Base-by-base conservation (phyloP, 2,888 invertebrate genomes). In the Sabatieria punctata region DNA sequence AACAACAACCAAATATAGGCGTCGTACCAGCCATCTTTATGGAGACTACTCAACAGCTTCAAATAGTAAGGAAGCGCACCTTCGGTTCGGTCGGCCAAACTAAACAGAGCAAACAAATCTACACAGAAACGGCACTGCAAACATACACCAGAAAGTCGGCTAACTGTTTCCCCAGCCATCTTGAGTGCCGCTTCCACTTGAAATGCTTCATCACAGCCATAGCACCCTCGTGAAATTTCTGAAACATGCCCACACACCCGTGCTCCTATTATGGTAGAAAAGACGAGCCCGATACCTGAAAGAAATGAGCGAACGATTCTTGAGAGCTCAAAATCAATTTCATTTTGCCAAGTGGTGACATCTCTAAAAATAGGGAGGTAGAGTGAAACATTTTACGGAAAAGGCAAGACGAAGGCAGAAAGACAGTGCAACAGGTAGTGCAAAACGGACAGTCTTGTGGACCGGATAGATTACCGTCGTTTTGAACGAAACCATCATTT, bases 31-130 rank as follows among this genome's bases (percentile, higher is more conserved):
- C 43, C 35, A 4, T 43, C 43, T 15, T 18, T 19, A 4, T 8
- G 8, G 35, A 43, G 23, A 3, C 22, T 15, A 15, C 4, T 22
- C 23, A 35, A 3, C 35, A 21, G 15, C n/a, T 33, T 35, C 24
- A 23, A 6, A 24, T 43, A 43, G 43, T 35, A 43, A 22, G 43
- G 43, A 22, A 43, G 35, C 22, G 43, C 43, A 36, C 36, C 43
- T 18, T 33, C 43, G 15, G 6, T 18, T 3, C 33, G 23, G 24
- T 43, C 36, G 35, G n/a, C 13, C 3, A 2, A 30, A 30, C 27
- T 30, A 19, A 22, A 19, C 30, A 42, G 11, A 22, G 11, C 19
- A 39, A 6, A 39, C 39, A 13, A 6, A 21, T 23, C 24, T 25
- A 2, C 2, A 26, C 4, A 18, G 24, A 15, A 4, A 8, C n/a